phyloP scores from a whole-genome alignment of 2,888 invertebrate species.

The Tethea ocularis region DNA sequence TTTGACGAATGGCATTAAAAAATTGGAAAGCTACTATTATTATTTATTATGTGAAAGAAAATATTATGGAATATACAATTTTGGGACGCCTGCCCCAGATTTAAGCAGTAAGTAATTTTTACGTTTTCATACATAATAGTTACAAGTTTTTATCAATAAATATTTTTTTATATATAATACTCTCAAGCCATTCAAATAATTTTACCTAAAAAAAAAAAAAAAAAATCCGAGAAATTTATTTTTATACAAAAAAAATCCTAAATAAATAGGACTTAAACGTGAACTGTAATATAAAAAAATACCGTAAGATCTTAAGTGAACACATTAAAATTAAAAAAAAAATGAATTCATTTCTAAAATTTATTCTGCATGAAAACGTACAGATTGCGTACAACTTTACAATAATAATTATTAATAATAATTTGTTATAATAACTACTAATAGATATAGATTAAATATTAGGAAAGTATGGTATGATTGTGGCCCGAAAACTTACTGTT shows the following conservation, averaged over 20 bases:
- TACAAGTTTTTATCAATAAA: background rate
- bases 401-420: constrained; percentile 17
- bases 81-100: constrained; percentile 18
- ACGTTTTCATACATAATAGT: constrained; percentile 31
- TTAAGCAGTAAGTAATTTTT: constrained; percentile 12
- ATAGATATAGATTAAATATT: constrained; percentile 17
- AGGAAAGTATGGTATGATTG: constrained; percentile 9
- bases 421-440: constrained; percentile 27
- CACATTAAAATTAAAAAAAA: background rate
- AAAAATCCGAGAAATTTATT: too few relatives aligned
- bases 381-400: constrained; percentile 12
- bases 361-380: constrained; percentile 31
- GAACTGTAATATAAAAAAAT: too few relatives aligned
- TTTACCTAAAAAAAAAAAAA: too few relatives aligned
- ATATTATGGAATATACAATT: constrained; percentile 47
- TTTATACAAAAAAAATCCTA: too few relatives aligned
- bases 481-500: constrained; percentile 7
- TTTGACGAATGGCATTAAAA: constrained; percentile 11
- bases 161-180: background rate
- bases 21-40: constrained; percentile 42
- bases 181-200: too few relatives aligned
- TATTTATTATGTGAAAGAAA: constrained; percentile 43
- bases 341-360: constrained; percentile 13
- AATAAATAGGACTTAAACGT: too few relatives aligned
- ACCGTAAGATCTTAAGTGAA: too few relatives aligned